phyloP scores from a whole-genome alignment of 2,113 vertebrate species.

The Bos indicus region DNA sequence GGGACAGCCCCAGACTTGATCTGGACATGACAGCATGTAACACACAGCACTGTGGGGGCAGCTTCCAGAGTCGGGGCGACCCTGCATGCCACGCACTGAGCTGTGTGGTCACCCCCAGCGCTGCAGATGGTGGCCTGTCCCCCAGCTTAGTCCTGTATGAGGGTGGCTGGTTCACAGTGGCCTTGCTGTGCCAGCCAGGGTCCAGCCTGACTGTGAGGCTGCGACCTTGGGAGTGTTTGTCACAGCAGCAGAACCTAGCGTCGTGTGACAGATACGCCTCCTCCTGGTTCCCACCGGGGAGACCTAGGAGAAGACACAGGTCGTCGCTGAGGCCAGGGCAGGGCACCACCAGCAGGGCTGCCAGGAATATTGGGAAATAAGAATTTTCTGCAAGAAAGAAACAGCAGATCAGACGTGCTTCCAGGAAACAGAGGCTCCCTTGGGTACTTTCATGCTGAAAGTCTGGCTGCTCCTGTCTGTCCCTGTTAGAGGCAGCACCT shows the following conservation, averaged over 20 bases:
- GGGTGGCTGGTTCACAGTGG: neutral
- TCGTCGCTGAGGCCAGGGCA: neutral
- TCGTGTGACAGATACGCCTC: neutral
- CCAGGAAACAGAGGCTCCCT: neutral
- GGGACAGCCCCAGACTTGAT: neutral
- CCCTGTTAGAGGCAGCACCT: neutral
- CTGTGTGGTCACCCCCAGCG: accelerated
- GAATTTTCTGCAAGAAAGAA: neutral
- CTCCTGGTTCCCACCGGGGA: neutral
- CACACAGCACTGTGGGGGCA: neutral
- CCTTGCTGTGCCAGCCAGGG: neutral
- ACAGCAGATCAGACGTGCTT: neutral
- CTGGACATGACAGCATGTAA: neutral
- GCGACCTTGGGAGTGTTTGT: neutral
- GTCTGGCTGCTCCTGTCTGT: neutral
- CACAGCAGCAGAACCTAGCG: neutral
- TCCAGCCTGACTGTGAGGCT: accelerated
- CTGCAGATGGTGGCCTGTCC: neutral
- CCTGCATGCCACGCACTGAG: accelerated
- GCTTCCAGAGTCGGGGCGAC: neutral
- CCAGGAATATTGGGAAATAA: neutral
- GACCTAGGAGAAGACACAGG: neutral
- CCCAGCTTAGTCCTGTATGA: neutral
- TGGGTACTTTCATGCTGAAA: accelerated
- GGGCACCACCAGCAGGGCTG: neutral